These are phyloP conservation scores for Chloropsis cyanopogon DNA, from an alignment of 2,113 vertebrate genomes.

Conservation along the genomic window DNA sequence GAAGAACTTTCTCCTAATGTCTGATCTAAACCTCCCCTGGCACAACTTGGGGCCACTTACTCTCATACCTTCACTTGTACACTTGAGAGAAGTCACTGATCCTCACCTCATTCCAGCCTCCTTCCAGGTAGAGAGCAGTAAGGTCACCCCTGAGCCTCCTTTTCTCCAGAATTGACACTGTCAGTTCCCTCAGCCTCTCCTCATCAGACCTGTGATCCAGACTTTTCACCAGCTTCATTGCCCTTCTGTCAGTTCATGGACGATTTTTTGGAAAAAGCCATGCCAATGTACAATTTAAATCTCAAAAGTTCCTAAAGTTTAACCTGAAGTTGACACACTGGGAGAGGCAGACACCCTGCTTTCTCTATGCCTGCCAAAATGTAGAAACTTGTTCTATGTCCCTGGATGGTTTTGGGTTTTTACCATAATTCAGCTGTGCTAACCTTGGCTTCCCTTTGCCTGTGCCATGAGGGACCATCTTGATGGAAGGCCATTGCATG, in stretches of 20 bases:
- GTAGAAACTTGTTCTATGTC: background rate
- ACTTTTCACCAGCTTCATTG: background rate
- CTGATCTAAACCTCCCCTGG: background rate
- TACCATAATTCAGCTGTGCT: background rate
- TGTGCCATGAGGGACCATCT: background rate
- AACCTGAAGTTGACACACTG: rapidly evolving
- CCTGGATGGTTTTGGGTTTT: background rate
- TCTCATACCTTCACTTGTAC: background rate
- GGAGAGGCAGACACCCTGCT: background rate
- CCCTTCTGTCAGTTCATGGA: background rate
- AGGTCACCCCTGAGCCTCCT: background rate
- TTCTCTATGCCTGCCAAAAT: background rate
- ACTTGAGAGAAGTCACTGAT: background rate
- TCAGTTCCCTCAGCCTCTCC: background rate
- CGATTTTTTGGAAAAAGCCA: background rate
- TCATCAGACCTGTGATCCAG: background rate
- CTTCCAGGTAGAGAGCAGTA: background rate
- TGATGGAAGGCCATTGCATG: background rate
- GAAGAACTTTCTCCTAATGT: background rate
- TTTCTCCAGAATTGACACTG: background rate
- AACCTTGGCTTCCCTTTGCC: conserved; percentile 4
- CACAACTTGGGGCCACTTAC: background rate
- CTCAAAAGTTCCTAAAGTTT: background rate
- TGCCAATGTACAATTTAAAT: background rate
- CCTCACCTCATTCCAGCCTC: background rate